Evolutionary conservation across 2,113 vertebrate genomes (phyloP).

Genomic region (Peromyscus leucopus): DNA sequence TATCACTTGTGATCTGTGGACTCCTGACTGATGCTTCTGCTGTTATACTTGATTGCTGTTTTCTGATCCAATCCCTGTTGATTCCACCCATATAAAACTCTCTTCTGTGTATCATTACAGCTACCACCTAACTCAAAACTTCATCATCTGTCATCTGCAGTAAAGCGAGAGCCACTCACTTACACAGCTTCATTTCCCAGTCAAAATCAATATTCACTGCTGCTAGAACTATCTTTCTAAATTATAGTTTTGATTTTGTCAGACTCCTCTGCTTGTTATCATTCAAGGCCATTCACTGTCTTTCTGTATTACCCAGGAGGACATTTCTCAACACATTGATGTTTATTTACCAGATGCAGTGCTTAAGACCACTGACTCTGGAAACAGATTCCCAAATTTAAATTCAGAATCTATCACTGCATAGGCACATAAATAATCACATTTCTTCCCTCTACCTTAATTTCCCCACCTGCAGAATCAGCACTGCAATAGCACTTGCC

Average conservation of each 20-base stretch:
- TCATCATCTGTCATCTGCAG: slow-evolving; percentile 10
- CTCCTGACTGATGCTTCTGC: neutral
- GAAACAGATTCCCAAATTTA: neutral
- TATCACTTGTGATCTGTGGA: slow-evolving; percentile 56
- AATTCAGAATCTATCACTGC: neutral
- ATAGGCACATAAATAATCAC: neutral
- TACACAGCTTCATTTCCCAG: neutral
- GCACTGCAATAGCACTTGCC: neutral
- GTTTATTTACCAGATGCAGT: neutral
- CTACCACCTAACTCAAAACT: neutral
- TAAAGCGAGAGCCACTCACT: slow-evolving; percentile 9
- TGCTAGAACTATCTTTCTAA: slow-evolving; percentile 31
- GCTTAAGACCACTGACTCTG: neutral
- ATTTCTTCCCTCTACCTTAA: neutral
- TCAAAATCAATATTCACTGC: slow-evolving; percentile 44
- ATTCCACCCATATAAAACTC: neutral
- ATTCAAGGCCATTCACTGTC: slow-evolving; percentile 44
- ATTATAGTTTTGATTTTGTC: slow-evolving; percentile 52
- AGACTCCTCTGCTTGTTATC: slow-evolving; percentile 45
- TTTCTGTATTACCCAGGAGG: neutral
- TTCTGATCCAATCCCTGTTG: slow-evolving; percentile 50
- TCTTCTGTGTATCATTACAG: slow-evolving; percentile 26
- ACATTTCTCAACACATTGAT: neutral
- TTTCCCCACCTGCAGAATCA: neutral
- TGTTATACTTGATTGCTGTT: slow-evolving; percentile 49